phyloP scores from a whole-genome alignment of 2,797 vertebrate species.

The Allobates femoralis region DNA sequence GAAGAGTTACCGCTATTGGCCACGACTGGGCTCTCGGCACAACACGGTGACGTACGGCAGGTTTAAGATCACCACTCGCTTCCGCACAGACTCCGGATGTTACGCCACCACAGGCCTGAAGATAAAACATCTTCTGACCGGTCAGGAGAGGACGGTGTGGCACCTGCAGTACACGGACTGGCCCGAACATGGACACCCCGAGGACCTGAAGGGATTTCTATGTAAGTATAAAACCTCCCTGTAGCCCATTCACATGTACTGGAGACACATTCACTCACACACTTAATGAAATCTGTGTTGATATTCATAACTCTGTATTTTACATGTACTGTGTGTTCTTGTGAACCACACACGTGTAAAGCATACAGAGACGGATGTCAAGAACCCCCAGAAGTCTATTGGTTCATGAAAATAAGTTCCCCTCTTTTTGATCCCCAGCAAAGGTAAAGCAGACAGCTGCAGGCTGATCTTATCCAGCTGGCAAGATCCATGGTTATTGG shows the following conservation, averaged over 20 bases:
- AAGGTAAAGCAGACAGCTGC: too few relatives aligned
- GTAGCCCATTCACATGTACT: background rate
- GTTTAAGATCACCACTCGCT: slow-evolving; percentile 96
- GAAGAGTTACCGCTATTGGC: slow-evolving; percentile 98
- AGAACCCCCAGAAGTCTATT: too few relatives aligned
- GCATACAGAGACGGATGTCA: too few relatives aligned
- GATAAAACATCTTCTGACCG: slow-evolving; percentile 94
- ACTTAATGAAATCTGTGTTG: too few relatives aligned
- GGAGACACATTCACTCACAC: too few relatives aligned
- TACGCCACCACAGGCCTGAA: slow-evolving; percentile 96
- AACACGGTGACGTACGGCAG: slow-evolving; percentile 94
- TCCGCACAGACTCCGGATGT: slow-evolving; percentile 97
- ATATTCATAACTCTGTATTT: too few relatives aligned
- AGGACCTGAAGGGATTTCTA: slow-evolving; percentile 95
- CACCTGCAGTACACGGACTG: slow-evolving; percentile 98
- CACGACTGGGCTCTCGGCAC: slow-evolving; percentile 93
- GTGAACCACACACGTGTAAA: too few relatives aligned
- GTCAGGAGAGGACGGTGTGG: slow-evolving; percentile 95
- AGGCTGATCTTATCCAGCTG: too few relatives aligned
- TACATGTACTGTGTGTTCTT: too few relatives aligned
- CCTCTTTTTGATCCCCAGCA: too few relatives aligned
- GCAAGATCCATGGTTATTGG: too few relatives aligned
- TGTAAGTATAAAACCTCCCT: slow-evolving; percentile 75
- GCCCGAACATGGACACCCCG: slow-evolving; percentile 97
- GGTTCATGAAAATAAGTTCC: too few relatives aligned